phyloP scores from a whole-genome alignment of 30 jellyfish, hydroid and myxozoan genomes.

The Turritopsis dohrnii region DNA sequence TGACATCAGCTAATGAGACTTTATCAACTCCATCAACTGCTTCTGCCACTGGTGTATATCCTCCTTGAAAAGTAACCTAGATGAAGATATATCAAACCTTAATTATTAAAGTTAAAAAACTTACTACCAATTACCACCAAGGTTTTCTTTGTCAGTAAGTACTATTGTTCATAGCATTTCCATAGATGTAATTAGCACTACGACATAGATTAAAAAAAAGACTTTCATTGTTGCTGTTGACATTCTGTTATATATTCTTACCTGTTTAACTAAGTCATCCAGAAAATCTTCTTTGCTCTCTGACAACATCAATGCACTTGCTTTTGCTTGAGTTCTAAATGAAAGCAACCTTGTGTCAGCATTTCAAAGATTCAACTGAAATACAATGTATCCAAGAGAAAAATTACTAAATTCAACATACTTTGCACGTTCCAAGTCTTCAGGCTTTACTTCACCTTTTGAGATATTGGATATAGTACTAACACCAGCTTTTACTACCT shows the following conservation, averaged over 20 bases:
- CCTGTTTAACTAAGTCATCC: constrained; percentile 91
- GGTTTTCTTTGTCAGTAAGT: too few species aligned
- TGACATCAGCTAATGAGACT: not conserved
- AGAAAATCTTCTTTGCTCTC: constrained; percentile 53
- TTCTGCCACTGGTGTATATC: not conserved
- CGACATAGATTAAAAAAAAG: too few species aligned
- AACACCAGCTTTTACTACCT: constrained; percentile 75
- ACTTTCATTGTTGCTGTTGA: too few species aligned
- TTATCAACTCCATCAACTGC: not conserved
- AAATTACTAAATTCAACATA: constrained; percentile 1
- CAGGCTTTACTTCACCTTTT: constrained; percentile 52
- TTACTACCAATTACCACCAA: not conserved
- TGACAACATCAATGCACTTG: constrained; percentile 64
- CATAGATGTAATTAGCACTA: too few species aligned
- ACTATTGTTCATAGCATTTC: too few species aligned
- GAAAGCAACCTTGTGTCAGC: not conserved
- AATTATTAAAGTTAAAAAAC: not conserved
- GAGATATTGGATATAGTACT: constrained; percentile 51
- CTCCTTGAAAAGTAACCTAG: not conserved
- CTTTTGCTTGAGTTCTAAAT: constrained; percentile 75
- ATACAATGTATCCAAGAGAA: not conserved
- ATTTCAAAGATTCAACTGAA: not conserved
- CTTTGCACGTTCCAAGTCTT: constrained; percentile 80
- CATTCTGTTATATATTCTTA: too few species aligned
- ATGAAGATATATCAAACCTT: too few species aligned